Percentiles rank a stretch among this genome's conserved stretches.
Evolutionary conservation across 92 coral and sea anemone species (phyloP).

Genomic region (Epizoanthus illoricatus): DNA sequence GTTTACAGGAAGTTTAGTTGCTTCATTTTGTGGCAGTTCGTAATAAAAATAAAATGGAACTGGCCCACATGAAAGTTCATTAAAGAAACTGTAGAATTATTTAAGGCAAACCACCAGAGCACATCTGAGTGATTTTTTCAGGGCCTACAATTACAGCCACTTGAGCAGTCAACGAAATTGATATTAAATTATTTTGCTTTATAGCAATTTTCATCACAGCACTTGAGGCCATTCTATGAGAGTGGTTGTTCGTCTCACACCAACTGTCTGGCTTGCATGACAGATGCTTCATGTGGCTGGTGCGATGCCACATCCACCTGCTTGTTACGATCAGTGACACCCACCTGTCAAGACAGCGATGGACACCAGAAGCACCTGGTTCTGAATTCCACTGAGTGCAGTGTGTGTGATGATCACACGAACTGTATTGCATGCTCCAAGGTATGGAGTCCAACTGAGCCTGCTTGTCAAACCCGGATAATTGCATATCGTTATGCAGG

Average conservation of each 20-base stretch:
- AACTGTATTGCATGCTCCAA: slow-evolving; percentile 74
- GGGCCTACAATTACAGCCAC: no score
- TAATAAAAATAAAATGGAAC: no score
- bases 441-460: slow-evolving; percentile 44
- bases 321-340: slow-evolving; percentile 47
- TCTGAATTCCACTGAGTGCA: slow-evolving; percentile 79
- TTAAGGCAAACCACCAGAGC: no score
- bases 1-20: no score
- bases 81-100: no score
- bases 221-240: slow-evolving; percentile 67
- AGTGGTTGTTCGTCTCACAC: slow-evolving; percentile 53
- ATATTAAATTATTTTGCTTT: not conserved
- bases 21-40: no score
- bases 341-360: slow-evolving; percentile 55
- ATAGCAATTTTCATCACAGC: slow-evolving; percentile 56
- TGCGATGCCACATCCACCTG: slow-evolving; percentile 62
- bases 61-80: no score
- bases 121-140: no score
- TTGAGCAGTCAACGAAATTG: not conserved
- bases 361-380: slow-evolving; percentile 57
- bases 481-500: no score
- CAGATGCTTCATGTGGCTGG: slow-evolving; percentile 97
- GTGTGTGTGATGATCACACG: slow-evolving; percentile 64
- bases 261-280: slow-evolving; percentile 81
- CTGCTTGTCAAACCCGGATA: not conserved